Percentiles rank a stretch among this genome's conserved stretches.
Evolutionary conservation across 2,888 invertebrate genomes (phyloP).

Genomic region (Orthosia incerta): DNA sequence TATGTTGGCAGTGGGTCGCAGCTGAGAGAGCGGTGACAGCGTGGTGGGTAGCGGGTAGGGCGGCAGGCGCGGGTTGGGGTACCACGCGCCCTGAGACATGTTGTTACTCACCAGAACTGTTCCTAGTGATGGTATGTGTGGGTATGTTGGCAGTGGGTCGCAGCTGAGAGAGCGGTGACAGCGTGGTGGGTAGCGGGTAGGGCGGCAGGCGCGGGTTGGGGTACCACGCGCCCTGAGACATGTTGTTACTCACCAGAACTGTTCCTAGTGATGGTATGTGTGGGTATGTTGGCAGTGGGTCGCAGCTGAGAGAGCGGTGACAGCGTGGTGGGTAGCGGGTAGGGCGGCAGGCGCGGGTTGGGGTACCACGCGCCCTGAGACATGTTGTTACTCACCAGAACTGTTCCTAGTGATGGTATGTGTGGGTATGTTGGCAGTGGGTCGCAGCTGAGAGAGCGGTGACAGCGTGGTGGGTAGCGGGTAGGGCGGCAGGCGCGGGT

Average conservation of each 20-base stretch:
- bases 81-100: constrained; percentile 91
- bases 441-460: constrained; percentile 97
- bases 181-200: constrained; percentile 95
- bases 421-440: constrained; percentile 89
- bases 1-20: constrained; percentile 92
- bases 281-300: constrained; percentile 90
- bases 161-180: constrained; percentile 96
- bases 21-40: constrained; percentile 95
- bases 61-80: constrained; percentile 97
- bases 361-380: constrained; percentile 92
- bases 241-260: constrained; percentile 64
- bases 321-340: constrained; percentile 95
- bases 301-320: constrained; percentile 96
- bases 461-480: constrained; percentile 95
- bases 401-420: constrained; percentile 88
- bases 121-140: constrained; percentile 87
- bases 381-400: constrained; percentile 74
- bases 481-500: constrained; percentile 97
- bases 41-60: constrained; percentile 97
- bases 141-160: constrained; percentile 92
- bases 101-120: constrained; percentile 64
- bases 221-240: constrained; percentile 91
- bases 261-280: constrained; percentile 86
- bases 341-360: constrained; percentile 98
- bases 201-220: constrained; percentile 98